phyloP scores from a whole-genome alignment of 2,797 vertebrate species.

The Sparidentex hasta region DNA sequence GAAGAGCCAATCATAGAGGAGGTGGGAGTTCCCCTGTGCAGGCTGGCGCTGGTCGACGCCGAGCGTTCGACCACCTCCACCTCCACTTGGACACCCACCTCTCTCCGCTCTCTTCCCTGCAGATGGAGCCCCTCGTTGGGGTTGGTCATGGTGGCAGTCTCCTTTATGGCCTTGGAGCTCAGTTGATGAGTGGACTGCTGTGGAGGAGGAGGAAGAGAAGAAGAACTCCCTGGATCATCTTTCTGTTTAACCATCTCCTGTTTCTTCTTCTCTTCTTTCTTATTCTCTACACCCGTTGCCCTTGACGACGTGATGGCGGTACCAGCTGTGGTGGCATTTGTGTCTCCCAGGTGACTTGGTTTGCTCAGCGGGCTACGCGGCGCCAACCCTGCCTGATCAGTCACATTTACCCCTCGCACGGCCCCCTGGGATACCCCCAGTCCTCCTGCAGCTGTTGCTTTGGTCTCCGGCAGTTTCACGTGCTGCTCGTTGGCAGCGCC shows the following conservation, averaged over 20 bases:
- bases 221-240: constrained; percentile 1
- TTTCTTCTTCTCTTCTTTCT: constrained; percentile 10
- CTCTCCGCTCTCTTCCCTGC: constrained; percentile 65
- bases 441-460: constrained; percentile 13
- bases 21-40: constrained; percentile 57
- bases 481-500: neutral
- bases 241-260: constrained; percentile 17
- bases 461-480: constrained; percentile 4
- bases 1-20: constrained; percentile 52
- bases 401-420: neutral
- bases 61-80: constrained; percentile 83
- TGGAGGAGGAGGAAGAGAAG: constrained; percentile 8
- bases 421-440: neutral
- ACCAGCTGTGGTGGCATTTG: neutral
- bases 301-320: neutral
- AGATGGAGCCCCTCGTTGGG: constrained; percentile 44
- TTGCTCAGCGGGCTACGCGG: constrained; percentile 1
- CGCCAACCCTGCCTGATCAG: neutral
- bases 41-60: constrained; percentile 86
- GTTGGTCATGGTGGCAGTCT: constrained; percentile 87
- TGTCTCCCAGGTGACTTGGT: constrained; percentile 19
- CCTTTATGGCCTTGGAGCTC: constrained; percentile 77
- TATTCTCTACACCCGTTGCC: neutral
- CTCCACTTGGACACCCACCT: constrained; percentile 90
- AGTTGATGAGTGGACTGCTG: neutral